phyloP scores from a whole-genome alignment of 2,113 vertebrate species.

The Coregonus clupeaformis region DNA sequence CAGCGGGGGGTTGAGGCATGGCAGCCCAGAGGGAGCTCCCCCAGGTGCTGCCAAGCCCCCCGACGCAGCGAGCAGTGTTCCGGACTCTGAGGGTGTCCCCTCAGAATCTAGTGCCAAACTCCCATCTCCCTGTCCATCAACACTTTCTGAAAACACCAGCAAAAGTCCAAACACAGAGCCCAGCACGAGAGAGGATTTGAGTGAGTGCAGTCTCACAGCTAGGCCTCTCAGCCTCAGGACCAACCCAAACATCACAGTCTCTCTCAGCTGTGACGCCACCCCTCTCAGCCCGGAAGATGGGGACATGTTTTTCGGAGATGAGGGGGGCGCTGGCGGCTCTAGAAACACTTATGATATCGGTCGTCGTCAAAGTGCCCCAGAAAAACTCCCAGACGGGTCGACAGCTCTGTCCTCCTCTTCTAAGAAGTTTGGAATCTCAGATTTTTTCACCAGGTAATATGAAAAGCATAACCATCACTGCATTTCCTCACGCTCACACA shows the following conservation, averaged over 20 bases:
- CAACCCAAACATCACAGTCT: conserved; percentile 51
- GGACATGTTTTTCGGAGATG: conserved; percentile 58
- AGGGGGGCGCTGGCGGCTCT: conserved; percentile 56
- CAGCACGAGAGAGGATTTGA: conserved; percentile 10
- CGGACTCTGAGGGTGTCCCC: not conserved
- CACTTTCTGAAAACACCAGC: conserved; percentile 13
- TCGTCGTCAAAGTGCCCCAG: conserved; percentile 82
- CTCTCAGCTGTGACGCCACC: conserved; percentile 76
- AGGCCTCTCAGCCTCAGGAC: conserved; percentile 72
- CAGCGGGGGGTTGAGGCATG: not conserved
- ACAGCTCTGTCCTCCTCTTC: conserved; percentile 19
- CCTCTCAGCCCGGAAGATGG: conserved; percentile 62
- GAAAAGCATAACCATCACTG: not conserved
- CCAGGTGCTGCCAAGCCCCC: not conserved
- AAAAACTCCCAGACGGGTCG: conserved; percentile 68
- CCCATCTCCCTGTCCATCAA: conserved; percentile 22
- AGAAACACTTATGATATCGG: conserved; percentile 20
- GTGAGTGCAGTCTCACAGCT: conserved; percentile 18
- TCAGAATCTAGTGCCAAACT: conserved; percentile 48
- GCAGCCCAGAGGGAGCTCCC: not conserved
- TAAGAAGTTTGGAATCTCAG: conserved; percentile 82
- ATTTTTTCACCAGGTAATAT: conserved; percentile 89
- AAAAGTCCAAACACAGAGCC: conserved; percentile 25
- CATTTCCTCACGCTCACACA: not conserved
- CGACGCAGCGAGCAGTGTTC: not conserved